Conservation (phyloP, 1,140 invertebrate genomes). For the Chelonus insularis region DNA sequence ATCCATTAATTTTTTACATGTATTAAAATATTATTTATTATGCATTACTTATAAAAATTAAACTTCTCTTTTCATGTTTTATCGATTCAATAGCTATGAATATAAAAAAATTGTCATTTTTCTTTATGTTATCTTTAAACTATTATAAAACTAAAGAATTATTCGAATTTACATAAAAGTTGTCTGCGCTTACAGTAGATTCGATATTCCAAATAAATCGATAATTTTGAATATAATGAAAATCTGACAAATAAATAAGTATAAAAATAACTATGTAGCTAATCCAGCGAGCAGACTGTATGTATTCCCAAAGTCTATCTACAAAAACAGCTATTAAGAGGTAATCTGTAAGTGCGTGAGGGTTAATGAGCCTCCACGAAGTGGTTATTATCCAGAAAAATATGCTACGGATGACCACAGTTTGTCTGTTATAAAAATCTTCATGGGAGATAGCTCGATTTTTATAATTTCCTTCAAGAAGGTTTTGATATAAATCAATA, state of each 20-base stretch:
- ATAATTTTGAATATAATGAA: conserved; percentile 44
- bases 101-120: no score
- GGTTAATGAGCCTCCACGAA: conserved; percentile 78
- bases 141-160: no score
- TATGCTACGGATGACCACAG: conserved; percentile 60
- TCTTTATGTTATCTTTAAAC: no score
- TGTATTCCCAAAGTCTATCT: conserved; percentile 75
- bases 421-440: conserved; percentile 53
- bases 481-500: conserved; percentile 74
- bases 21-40: no score
- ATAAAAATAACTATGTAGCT: conserved; percentile 64
- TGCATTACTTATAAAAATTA: no score
- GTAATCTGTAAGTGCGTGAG: conserved; percentile 76
- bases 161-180: not conserved
- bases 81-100: no score
- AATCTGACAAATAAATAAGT: conserved; percentile 64
- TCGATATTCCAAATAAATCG: conserved; percentile 1
- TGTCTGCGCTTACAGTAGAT: not conserved
- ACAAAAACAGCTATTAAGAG: conserved; percentile 77
- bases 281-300: conserved; percentile 67
- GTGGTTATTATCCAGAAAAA: conserved; percentile 75
- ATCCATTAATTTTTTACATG: no score
- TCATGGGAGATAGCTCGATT: conserved; percentile 57
- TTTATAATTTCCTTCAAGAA: conserved; percentile 67
- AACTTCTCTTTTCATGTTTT: no score